phyloP scores from a whole-genome alignment of 2,797 vertebrate species.

The Anguilla megastoma region DNA sequence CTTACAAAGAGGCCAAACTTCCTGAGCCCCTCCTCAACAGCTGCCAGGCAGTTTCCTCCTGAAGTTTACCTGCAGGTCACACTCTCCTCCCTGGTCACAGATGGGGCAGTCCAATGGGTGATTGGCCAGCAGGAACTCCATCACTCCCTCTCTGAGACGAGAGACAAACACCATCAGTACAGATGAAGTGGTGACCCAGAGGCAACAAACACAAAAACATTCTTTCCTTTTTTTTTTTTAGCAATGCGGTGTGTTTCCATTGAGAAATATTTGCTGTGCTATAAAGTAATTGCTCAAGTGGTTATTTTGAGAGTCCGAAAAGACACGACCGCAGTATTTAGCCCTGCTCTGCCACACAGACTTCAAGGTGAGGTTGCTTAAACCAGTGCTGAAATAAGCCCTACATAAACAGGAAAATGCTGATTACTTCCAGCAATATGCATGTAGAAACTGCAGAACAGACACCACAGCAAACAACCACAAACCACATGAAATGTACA shows the following conservation, averaged over 20 bases:
- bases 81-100: slow-evolving; percentile 98
- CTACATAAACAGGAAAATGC: not conserved
- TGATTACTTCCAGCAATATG: not conserved
- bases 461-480: not conserved
- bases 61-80: slow-evolving; percentile 88
- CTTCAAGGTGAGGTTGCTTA: not conserved
- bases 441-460: not conserved
- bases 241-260: not conserved
- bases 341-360: not conserved
- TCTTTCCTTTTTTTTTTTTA: not conserved
- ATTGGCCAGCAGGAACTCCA: slow-evolving; percentile 97
- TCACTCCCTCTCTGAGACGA: slow-evolving; percentile 88
- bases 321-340: not conserved
- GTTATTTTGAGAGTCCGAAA: not conserved
- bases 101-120: slow-evolving; percentile 97
- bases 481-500: not conserved
- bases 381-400: not conserved
- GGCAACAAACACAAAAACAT: not conserved
- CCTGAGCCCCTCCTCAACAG: not conserved
- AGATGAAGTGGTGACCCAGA: not conserved
- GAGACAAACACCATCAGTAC: not conserved
- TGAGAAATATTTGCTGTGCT: not conserved
- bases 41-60: not conserved
- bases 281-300: not conserved
- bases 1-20: not conserved